Percentiles rank a stretch among this genome's conserved stretches.
Conservation (phyloP, 2,113 vertebrate genomes). For the Prionailurus bengalensis region DNA sequence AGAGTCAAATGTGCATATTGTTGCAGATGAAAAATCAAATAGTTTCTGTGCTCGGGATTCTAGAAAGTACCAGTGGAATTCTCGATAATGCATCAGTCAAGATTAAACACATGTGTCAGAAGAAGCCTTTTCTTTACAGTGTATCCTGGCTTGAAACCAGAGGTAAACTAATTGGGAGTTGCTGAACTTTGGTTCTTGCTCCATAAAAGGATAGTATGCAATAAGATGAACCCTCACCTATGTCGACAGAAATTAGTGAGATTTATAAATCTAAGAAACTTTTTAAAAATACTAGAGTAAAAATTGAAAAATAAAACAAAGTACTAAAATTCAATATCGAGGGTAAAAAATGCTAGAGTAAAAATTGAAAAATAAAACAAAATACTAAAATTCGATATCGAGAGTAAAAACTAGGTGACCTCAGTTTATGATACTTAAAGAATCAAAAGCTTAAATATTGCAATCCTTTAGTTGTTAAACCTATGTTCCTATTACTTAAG, state of each 20-base stretch:
- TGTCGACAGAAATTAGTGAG: background rate
- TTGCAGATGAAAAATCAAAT: background rate
- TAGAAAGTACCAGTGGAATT: background rate
- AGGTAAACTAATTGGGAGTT: background rate
- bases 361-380: conserved; percentile 35
- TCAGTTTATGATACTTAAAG: background rate
- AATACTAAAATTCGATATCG: conserved; percentile 5
- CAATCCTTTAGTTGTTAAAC: background rate
- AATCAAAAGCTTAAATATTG: background rate
- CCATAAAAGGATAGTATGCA: background rate
- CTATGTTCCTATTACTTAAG: background rate
- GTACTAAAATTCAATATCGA: background rate
- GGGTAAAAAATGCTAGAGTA: background rate
- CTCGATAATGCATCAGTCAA: background rate
- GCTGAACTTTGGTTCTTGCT: conserved; percentile 57
- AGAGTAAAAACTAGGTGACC: background rate
- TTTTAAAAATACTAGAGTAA: background rate
- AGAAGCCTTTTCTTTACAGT: background rate
- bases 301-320: conserved; percentile 40
- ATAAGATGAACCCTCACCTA: background rate
- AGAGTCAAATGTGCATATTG: background rate
- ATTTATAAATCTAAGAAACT: background rate
- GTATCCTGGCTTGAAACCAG: background rate
- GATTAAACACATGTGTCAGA: background rate
- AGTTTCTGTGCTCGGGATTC: background rate